Conservation (phyloP, 2,113 vertebrate species). For the Lophochroa leadbeateri region DNA sequence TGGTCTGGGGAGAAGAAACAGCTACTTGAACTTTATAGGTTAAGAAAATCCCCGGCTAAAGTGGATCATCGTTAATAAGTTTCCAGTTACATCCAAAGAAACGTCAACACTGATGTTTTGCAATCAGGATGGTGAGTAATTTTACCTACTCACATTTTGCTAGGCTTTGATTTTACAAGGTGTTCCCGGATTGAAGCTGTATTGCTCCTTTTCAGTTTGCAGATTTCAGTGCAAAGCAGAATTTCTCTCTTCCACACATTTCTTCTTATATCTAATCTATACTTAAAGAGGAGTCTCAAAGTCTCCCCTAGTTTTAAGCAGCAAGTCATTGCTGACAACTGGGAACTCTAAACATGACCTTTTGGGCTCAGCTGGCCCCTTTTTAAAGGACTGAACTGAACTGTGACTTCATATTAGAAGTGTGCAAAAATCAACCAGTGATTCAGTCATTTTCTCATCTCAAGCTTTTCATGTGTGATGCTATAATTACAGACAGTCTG, state of each 20-base stretch:
- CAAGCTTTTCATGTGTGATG: not conserved
- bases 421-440: not conserved
- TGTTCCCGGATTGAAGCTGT: not conserved
- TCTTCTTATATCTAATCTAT: slow-evolving; percentile 32
- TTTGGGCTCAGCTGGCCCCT: not conserved
- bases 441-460: not conserved
- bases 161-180: slow-evolving; percentile 22
- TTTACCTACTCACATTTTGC: not conserved
- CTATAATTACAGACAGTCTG: not conserved
- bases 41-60: slow-evolving; percentile 62
- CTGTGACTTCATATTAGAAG: not conserved
- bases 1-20: slow-evolving; percentile 56
- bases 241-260: not conserved
- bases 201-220: not conserved
- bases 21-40: slow-evolving; percentile 68
- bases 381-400: not conserved
- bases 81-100: slow-evolving; percentile 64
- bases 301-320: not conserved
- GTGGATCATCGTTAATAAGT: slow-evolving; percentile 26
- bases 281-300: not conserved
- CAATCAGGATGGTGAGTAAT: not conserved
- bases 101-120: slow-evolving; percentile 19
- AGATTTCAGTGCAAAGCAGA: not conserved
- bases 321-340: not conserved
- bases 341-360: not conserved